Evolutionary conservation across 1,140 invertebrate genomes (phyloP).

Genomic region (Mamestra configurata): DNA sequence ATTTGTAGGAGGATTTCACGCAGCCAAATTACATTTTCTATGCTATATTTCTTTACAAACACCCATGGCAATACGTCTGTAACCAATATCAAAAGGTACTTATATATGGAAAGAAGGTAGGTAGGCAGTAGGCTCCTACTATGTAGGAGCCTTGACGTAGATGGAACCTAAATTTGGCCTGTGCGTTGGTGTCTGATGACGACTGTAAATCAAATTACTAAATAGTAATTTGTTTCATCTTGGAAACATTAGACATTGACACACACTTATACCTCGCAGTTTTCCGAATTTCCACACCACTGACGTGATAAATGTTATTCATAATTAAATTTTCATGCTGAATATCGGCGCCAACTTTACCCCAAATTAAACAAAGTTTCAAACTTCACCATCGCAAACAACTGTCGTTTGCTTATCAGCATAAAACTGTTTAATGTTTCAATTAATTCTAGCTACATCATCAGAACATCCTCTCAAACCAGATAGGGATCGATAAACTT

Average conservation of each 20-base stretch:
- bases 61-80: background rate
- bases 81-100: no score
- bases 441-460: conserved; percentile 18
- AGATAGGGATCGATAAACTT: conserved; percentile 19
- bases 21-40: background rate
- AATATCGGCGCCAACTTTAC: conserved; percentile 1
- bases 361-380: conserved; percentile 3
- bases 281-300: background rate
- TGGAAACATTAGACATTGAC: no score
- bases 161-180: no score
- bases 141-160: no score
- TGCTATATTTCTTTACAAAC: background rate
- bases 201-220: no score
- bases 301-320: background rate
- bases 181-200: no score
- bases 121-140: no score
- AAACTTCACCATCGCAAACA: conserved; percentile 12
- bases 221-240: no score
- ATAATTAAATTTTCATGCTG: conserved; percentile 9
- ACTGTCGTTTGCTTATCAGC: conserved; percentile 25
- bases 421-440: conserved; percentile 24
- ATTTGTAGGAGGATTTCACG: background rate
- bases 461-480: background rate
- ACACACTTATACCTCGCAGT: background rate
- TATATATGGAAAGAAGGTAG: no score